Conservation (phyloP, 53 echinoderm and acorn worm species). For the Mesocentrotus franciscanus region DNA sequence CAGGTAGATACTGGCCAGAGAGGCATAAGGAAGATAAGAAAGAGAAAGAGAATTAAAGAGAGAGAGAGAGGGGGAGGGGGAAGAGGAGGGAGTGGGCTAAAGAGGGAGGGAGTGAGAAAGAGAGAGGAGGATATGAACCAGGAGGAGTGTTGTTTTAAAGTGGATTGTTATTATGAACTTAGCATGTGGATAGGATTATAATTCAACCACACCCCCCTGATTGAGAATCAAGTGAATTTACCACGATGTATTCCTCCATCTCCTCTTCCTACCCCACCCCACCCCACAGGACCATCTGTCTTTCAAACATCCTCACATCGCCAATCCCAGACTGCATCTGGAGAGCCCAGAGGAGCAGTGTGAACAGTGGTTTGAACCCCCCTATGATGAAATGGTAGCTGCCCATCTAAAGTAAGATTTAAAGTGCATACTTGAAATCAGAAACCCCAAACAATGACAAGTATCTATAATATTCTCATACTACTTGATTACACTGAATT, state of each 20-base stretch:
- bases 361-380: conserved; percentile 94
- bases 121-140: background rate
- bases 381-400: conserved; percentile 96
- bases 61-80: too few relatives aligned
- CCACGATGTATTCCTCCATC: background rate
- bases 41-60: background rate
- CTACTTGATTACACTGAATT: background rate
- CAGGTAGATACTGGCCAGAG: background rate
- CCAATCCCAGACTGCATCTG: conserved; percentile 85
- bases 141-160: too few relatives aligned
- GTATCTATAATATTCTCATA: background rate
- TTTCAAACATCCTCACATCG: conserved; percentile 94
- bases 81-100: background rate
- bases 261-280: background rate
- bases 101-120: background rate
- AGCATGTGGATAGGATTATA: too few relatives aligned
- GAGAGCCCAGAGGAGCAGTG: conserved; percentile 91
- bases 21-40: background rate
- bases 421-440: too few relatives aligned
- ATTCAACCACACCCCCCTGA: background rate
- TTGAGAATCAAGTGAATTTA: background rate
- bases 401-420: conserved; percentile 92
- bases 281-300: conserved; percentile 77
- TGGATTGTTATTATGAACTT: too few relatives aligned
- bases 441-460: background rate